Evolutionary conservation across 1,140 invertebrate species (phyloP).

Genomic region (Idris sp.): DNA sequence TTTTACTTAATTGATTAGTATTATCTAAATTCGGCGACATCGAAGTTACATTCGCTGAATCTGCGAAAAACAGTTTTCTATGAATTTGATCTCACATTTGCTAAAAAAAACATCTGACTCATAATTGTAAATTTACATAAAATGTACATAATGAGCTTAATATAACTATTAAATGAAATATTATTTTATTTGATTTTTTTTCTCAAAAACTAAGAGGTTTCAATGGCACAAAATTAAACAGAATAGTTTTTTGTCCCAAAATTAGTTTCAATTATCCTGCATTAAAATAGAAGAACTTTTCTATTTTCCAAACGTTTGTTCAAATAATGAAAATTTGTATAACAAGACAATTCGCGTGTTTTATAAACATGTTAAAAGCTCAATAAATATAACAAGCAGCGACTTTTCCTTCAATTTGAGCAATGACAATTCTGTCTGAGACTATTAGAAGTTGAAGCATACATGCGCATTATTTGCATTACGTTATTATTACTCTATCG

Average conservation of each 20-base stretch:
- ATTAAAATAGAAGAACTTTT: too few species aligned
- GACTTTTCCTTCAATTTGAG: slow-evolving; percentile 14
- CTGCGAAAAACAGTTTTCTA: slow-evolving; percentile 14
- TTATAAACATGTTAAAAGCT: neutral
- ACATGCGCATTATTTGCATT: slow-evolving; percentile 18
- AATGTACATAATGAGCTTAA: slow-evolving; percentile 9
- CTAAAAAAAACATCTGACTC: slow-evolving; percentile 13
- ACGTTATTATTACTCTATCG: slow-evolving; percentile 22
- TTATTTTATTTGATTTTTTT: too few species aligned
- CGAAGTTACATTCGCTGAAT: slow-evolving; percentile 27
- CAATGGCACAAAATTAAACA: too few species aligned
- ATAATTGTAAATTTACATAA: neutral
- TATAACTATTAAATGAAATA: slow-evolving; percentile 21
- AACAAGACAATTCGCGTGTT: too few species aligned
- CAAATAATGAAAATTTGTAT: too few species aligned
- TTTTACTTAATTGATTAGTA: slow-evolving; percentile 29
- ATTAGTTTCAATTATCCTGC: too few species aligned
- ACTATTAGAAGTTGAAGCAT: slow-evolving; percentile 26
- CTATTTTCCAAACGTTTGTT: too few species aligned
- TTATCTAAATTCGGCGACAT: slow-evolving; percentile 43
- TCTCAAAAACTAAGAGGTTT: too few species aligned
- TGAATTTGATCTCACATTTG: slow-evolving; percentile 1
- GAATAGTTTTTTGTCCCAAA: too few species aligned
- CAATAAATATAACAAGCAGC: neutral
- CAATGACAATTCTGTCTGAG: slow-evolving; percentile 27